A percentile compares a stretch with the other conserved stretches of the same genome.
Conservation (phyloP, 1,140 invertebrate genomes). For the Akabosia matsudoensis region DNA sequence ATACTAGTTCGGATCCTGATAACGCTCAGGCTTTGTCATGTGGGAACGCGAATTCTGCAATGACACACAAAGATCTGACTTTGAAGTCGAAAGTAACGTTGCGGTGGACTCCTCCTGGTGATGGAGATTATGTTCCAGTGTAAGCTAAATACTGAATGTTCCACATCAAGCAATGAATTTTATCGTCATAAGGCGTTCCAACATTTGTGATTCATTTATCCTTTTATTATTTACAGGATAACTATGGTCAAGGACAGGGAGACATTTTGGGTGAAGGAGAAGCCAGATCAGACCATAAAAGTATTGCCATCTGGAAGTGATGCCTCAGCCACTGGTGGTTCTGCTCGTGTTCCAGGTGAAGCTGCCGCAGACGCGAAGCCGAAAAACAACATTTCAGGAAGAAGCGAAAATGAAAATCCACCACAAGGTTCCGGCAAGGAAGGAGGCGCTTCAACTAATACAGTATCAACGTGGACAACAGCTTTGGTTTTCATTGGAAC, state of each 20-base stretch:
- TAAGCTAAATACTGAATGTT: slow-evolving; percentile 47
- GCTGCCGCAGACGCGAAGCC: not conserved
- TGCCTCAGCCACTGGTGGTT: not conserved
- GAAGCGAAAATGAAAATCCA: not conserved
- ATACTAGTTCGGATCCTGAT: slow-evolving; percentile 51
- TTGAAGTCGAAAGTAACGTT: slow-evolving; percentile 52
- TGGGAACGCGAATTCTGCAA: slow-evolving; percentile 51
- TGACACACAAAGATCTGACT: slow-evolving; percentile 47
- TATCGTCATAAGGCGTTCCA: not conserved
- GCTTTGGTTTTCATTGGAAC: too few relatives aligned
- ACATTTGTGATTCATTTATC: slow-evolving; percentile 39
- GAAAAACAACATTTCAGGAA: not conserved
- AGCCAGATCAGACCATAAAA: not conserved
- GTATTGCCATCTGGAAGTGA: not conserved
- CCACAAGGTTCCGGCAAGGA: too few relatives aligned
- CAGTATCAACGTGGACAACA: too few relatives aligned
- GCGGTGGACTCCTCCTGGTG: slow-evolving; percentile 47
- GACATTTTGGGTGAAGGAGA: slow-evolving; percentile 52
- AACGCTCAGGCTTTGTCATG: slow-evolving; percentile 52
- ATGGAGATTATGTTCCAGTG: not conserved
- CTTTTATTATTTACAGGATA: slow-evolving; percentile 44
- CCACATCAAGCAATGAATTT: slow-evolving; percentile 51
- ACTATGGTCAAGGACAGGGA: slow-evolving; percentile 53
- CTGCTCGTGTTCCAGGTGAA: not conserved
- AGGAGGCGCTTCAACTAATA: too few relatives aligned